These are phyloP conservation scores for Leuctra nigra DNA, from an alignment of 2,888 invertebrate genomes.

Conservation along the genomic window DNA sequence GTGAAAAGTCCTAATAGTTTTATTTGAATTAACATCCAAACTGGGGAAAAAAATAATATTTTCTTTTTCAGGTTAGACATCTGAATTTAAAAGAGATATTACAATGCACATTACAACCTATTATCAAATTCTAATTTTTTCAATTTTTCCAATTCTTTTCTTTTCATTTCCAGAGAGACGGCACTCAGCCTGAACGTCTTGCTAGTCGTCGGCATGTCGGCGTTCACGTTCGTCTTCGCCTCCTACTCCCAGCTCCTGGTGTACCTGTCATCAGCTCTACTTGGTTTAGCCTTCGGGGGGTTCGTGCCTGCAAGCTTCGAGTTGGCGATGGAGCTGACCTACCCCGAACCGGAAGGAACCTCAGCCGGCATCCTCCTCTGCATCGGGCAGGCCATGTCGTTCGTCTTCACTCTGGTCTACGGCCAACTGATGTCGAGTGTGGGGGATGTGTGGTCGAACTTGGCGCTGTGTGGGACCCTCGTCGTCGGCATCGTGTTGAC, in stretches of 20 bases:
- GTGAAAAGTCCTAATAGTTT: too few relatives aligned
- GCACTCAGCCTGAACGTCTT: constrained; percentile 83
- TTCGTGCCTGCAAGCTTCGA: constrained; percentile 53
- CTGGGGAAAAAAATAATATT: too few relatives aligned
- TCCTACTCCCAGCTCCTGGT: constrained; percentile 70
- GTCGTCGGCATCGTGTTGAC: constrained; percentile 48
- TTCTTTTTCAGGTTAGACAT: too few relatives aligned
- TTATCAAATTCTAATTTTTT: too few relatives aligned
- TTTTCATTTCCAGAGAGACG: constrained; percentile 85
- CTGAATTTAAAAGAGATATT: background rate
- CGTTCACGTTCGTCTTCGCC: constrained; percentile 84
- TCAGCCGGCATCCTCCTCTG: constrained; percentile 51
- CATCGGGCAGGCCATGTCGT: constrained; percentile 34
- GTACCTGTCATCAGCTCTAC: constrained; percentile 70
- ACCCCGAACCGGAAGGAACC: too few relatives aligned
- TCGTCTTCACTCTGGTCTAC: background rate
- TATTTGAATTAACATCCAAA: too few relatives aligned
- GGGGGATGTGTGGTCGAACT: constrained; percentile 41
- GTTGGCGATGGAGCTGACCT: too few relatives aligned
- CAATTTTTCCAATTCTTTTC: too few relatives aligned
- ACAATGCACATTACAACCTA: too few relatives aligned
- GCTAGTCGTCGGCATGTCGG: constrained; percentile 86
- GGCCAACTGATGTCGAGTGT: background rate
- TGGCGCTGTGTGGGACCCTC: constrained; percentile 41
- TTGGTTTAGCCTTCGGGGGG: constrained; percentile 76